A percentile compares a stretch with the other conserved stretches of the same genome.
These are phyloP conservation scores for Koerneria pararmatus DNA, from an alignment of 2,888 invertebrate genomes.

Conservation along the genomic window DNA sequence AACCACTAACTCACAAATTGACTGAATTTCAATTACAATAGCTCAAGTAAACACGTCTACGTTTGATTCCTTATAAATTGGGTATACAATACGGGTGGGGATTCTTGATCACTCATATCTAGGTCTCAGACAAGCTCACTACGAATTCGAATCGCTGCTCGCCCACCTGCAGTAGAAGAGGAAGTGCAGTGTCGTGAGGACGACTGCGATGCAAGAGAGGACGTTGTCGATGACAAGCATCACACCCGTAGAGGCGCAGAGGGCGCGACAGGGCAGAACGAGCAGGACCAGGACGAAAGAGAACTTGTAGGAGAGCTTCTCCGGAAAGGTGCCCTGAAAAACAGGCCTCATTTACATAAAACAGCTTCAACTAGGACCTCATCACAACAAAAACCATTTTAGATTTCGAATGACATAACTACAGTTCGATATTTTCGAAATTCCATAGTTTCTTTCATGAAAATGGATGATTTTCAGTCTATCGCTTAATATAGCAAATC, in stretches of 20 bases:
- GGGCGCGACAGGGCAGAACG: constrained; percentile 69
- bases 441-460: no score
- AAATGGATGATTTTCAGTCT: no score
- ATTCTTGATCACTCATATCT: no score
- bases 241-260: constrained; percentile 13
- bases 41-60: neutral
- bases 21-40: no score
- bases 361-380: no score
- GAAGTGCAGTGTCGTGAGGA: constrained; percentile 39
- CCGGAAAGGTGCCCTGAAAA: constrained; percentile 80
- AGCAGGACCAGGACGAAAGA: constrained; percentile 83
- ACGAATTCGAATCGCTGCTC: neutral
- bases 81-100: no score
- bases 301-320: constrained; percentile 86
- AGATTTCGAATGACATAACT: no score
- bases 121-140: no score
- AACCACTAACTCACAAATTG: neutral
- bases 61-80: neutral
- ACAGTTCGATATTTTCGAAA: no score
- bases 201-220: constrained; percentile 36
- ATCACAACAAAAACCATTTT: no score
- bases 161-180: constrained; percentile 33
- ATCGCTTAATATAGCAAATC: no score
- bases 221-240: constrained; percentile 36
- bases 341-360: no score